Conservation (phyloP, 2,888 invertebrate genomes). For the Rhaphigaster nebulosa region DNA sequence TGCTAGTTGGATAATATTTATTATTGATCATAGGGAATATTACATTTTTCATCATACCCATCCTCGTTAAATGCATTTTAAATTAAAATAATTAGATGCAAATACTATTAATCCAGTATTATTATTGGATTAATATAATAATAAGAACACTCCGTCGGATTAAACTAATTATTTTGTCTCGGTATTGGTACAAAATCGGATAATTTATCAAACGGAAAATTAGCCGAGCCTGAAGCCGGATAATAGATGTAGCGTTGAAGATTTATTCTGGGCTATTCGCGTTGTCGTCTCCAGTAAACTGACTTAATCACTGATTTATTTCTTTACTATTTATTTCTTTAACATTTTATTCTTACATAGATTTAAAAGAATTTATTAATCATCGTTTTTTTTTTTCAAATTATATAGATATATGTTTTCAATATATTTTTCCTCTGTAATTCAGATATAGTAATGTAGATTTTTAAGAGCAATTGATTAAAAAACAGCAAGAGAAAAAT, state of each 20-base stretch:
- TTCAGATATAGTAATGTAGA: not conserved
- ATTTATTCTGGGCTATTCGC: not conserved
- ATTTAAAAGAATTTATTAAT: not conserved
- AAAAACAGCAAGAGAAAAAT: not conserved
- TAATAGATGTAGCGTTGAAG: conserved; percentile 22
- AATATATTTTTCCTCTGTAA: not conserved
- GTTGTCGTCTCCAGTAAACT: not conserved
- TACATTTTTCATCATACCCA: not conserved
- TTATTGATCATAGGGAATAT: no score
- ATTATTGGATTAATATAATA: not conserved
- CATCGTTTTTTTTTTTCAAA: not conserved
- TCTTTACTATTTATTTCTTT: not conserved
- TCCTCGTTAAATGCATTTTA: not conserved
- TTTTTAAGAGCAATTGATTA: not conserved
- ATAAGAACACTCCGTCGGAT: not conserved
- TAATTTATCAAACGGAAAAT: conserved; percentile 34
- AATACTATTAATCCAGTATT: not conserved
- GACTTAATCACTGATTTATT: conserved; percentile 45
- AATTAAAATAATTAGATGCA: not conserved
- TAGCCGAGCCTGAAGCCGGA: not conserved
- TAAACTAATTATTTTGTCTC: not conserved
- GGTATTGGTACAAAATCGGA: conserved; percentile 1
- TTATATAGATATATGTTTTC: no score
- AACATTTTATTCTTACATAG: not conserved
- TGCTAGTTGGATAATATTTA: no score